Evolutionary conservation across 2,113 vertebrate species (phyloP).

Genomic region (Spea multiplicata): DNA sequence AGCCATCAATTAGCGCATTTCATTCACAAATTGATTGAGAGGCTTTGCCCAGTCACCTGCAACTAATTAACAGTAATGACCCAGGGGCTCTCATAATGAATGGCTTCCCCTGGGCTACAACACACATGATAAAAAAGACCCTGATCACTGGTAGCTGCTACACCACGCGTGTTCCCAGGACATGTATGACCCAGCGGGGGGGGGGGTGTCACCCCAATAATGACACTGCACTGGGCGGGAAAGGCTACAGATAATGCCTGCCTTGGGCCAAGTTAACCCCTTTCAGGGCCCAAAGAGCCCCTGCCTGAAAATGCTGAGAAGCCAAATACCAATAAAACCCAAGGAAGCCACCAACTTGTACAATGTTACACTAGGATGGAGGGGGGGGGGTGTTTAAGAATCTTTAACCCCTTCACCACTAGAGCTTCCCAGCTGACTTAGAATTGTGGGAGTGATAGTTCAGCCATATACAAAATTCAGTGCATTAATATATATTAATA

Average conservation of each 20-base stretch:
- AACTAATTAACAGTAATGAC: constrained; percentile 26
- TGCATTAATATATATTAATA: background rate
- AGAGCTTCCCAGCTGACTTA: too few relatives aligned
- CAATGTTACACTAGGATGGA: too few relatives aligned
- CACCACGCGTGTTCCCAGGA: background rate
- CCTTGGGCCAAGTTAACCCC: background rate
- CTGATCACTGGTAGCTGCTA: background rate
- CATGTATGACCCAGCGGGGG: background rate
- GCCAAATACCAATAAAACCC: too few relatives aligned
- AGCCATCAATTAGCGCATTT: background rate
- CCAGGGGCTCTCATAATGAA: constrained; percentile 2
- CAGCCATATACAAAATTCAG: too few relatives aligned
- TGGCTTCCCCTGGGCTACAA: background rate
- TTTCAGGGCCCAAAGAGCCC: background rate
- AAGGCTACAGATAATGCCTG: background rate
- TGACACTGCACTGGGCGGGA: background rate
- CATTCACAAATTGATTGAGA: constrained; percentile 30
- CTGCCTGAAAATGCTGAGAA: too few relatives aligned
- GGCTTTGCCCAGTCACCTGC: constrained; percentile 28
- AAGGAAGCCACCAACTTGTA: too few relatives aligned
- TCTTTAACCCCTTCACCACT: too few relatives aligned
- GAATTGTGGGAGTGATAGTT: too few relatives aligned
- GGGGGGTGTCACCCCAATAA: background rate
- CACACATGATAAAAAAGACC: background rate
- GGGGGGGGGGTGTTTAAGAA: too few relatives aligned